Evolutionary conservation across 2,113 vertebrate species (phyloP), one percentile per base, ranked within the genome.

Genomic region (Microcebus jonahi): DNA sequence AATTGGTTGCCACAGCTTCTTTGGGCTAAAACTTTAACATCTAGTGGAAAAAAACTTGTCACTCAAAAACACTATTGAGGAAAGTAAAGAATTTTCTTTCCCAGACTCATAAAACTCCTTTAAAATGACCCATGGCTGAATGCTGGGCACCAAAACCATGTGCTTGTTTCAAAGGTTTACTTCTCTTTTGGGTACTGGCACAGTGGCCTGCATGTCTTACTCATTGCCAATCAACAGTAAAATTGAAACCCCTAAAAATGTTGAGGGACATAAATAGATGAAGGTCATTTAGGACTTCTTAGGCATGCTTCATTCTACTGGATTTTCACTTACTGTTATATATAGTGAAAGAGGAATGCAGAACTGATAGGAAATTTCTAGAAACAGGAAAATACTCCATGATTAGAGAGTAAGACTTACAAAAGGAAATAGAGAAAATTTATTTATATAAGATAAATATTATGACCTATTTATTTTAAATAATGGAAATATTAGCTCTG

Each of bases 81-180:
- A 96, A 57, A 88, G 21, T 67, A 29, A 89, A 85, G 31, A 59
- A 21, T 63, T 61, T 91, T 63, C 34, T 39, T 81, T 70, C 15
- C 18, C 55, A 18, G 34, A 45, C 10, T 18, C n/a, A 29, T 15
- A 34, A 70, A 94, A 71, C 48, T 86, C 71, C 20, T 97, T 76
- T 65, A 76, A 82, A 91, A 82, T 89, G 67, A 89, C 45, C 45
- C 45, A 9, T 79, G 23, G 39, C 59, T 67, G 73, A 67, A 29
- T 2, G 25, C 13, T 10, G 12, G n/a, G 18, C 36, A 45, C 29
- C 14, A 50, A 27, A 39, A 73, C 1, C 4, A 2, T 14, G 4
- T n/a, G 27, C 5, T 25, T 61, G 21, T 10, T 50, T 14, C 39
- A 13, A 29, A 84, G 12, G 1, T 29, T 48, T 18, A 14, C 8